Evolutionary conservation across 2,113 vertebrate species (phyloP), one percentile per base, ranked within the genome.

Genomic region (Gorsachius goisagi): DNA sequence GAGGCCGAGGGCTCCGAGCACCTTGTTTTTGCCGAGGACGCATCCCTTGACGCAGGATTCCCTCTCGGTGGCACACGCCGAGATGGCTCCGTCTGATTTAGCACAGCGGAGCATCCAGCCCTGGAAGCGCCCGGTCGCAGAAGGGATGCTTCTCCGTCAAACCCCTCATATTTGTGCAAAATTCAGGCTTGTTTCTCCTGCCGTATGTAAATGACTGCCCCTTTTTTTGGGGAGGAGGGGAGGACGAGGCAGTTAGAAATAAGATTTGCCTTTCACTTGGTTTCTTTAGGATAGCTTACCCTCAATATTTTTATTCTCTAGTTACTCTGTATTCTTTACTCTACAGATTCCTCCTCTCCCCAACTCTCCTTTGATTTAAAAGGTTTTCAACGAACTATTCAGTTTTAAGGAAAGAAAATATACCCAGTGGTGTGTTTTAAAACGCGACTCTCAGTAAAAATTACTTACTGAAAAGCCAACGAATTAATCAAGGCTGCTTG

Each of bases 381-480:
- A 69, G 85, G 47, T 59, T 95, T 74, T n/a, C 79, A 60, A 58
- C 27, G 26, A 97, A 91, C 72, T 78, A 26, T 39, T 74, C 74
- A 0, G 4, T 88, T 93, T 88, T 73, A 93, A 97, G 92, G 90
- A 27, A 93, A 84, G 71, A 59, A 95, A 94, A 95, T 58, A 84
- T 2, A 82, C 91, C 90, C 96, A 73, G 90, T 5, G 85, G 90
- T 82, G 93, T 78, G 79, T 82, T 93, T 95, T 60, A 95, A 98
- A 97, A 85, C 39, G 96, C 7, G 3, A 68, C 71, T 49, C 94
- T 72, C 82, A 66, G 92, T 86, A 94, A 97, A 97, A 97, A 93
- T 86, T 95, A 96, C 95, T 97, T 96, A 97, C 90, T 95, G 94
- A 92, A 93, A 94, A 97, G 86, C 90, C 55, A 9, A 82, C 32